Evolutionary conservation across 1,140 invertebrate genomes (phyloP).

Genomic region (Reticulitermes speratus): DNA sequence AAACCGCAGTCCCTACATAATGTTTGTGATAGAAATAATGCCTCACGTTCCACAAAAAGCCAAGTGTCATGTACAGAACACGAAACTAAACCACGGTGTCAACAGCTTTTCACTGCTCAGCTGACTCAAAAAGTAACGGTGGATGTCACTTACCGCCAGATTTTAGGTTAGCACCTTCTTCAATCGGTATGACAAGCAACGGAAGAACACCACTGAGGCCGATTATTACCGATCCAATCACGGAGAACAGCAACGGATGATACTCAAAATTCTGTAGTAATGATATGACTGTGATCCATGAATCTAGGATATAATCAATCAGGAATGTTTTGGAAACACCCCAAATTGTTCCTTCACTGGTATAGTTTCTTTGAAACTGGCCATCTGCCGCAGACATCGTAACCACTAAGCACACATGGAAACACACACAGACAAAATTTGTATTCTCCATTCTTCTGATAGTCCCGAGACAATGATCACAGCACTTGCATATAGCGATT

Average conservation of each 20-base stretch:
- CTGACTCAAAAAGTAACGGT: no score
- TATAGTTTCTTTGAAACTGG: not conserved
- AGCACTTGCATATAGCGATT: not conserved
- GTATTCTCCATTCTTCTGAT: not conserved
- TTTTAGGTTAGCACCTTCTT: conserved; percentile 64
- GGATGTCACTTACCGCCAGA: conserved; percentile 57
- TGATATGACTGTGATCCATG: conserved; percentile 23
- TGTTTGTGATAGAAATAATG: no score
- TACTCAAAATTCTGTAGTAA: conserved; percentile 54
- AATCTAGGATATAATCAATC: not conserved
- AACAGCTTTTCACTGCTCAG: no score
- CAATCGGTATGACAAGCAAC: conserved; percentile 80
- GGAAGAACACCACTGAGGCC: conserved; percentile 90
- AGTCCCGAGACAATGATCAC: not conserved
- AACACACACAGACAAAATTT: not conserved
- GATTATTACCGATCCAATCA: conserved; percentile 82
- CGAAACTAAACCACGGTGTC: no score
- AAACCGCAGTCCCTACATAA: no score
- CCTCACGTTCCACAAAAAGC: no score
- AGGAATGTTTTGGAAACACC: not conserved
- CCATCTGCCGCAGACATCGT: not conserved
- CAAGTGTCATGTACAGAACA: no score
- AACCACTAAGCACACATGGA: not conserved
- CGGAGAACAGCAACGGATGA: conserved; percentile 79
- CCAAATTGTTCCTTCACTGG: not conserved